Evolutionary conservation across 2,888 invertebrate genomes (phyloP), one percentile per base, ranked within the genome.

Genomic region (Drosophila falleni): DNA sequence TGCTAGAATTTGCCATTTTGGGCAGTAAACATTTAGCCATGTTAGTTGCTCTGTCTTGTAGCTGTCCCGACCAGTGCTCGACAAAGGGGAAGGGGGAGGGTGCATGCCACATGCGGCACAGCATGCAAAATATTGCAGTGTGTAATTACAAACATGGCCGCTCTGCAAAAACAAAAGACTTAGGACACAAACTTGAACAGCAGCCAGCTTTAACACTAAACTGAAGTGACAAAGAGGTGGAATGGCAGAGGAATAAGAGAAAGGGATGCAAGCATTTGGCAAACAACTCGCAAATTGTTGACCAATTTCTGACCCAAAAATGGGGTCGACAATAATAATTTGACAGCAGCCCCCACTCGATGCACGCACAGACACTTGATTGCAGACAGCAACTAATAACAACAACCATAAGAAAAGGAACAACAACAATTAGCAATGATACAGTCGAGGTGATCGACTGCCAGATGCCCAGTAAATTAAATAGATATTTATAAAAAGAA

Each of bases 1-100:
- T 86, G 88, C 80, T 78, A 78, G 88, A 86, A 85, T 66, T 81
- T 78, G 68, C 86, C 89, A 81, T 81, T 80, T 86, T 84, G 75
- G 86, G 89, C 65, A 60, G 66, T 68, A 76, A 84, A 75, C 84
- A 81, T 88, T 88, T 78, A 83, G 65, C 81, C 78, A 76, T 81
- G 79, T 82, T 60, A 66, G 47, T 66, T 66, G 78, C 75, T 46
- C 63, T 64, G 81, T 70, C 70, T 71, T 83, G 78, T 84, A 31
- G 65, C 41, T 59, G 49, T 50, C 63, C 33, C n/a, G 29, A 29
- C 19, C n/a, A 11, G 33, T 47, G 60, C 31, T 16, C 23, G 37
- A 26, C 13, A 15, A 5, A 26, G 23, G 19, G 35, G 5, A 10
- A 5, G 23, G 29, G 56, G 4, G 44, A 16, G 13, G 41, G 49